These are phyloP conservation scores for Glossophaga mutica DNA, from an alignment of 2,797 vertebrate species.

Conservation along the genomic window DNA sequence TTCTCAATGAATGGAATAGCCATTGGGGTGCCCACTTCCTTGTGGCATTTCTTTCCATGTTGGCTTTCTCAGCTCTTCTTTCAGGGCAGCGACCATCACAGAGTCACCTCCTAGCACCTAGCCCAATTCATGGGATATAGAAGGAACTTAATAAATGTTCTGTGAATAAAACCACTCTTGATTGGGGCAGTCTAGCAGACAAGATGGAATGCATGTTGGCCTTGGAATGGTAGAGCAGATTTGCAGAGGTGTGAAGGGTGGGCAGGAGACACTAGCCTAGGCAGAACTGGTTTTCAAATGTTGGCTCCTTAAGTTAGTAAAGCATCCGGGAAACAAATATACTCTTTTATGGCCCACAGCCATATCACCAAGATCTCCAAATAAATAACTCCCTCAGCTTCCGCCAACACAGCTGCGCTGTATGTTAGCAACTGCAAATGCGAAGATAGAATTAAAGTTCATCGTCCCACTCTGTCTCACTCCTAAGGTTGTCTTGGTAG, in stretches of 20 bases:
- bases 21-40: not conserved
- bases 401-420: not conserved
- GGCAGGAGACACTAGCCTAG: not conserved
- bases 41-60: not conserved
- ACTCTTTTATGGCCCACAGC: not conserved
- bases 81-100: not conserved
- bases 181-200: not conserved
- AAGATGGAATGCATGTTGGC: not conserved
- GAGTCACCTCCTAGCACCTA: not conserved
- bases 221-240: not conserved
- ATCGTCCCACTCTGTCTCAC: not conserved
- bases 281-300: not conserved
- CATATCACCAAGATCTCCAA: not conserved
- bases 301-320: not conserved
- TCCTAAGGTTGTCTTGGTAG: slow-evolving; percentile 22
- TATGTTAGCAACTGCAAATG: not conserved
- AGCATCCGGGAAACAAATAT: not conserved
- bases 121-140: not conserved
- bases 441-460: not conserved
- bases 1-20: not conserved
- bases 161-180: not conserved
- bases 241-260: not conserved
- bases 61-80: not conserved
- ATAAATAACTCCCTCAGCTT: not conserved
- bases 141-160: not conserved